phyloP scores from a whole-genome alignment of 2,888 invertebrate species.

The Athetis lepigone region DNA sequence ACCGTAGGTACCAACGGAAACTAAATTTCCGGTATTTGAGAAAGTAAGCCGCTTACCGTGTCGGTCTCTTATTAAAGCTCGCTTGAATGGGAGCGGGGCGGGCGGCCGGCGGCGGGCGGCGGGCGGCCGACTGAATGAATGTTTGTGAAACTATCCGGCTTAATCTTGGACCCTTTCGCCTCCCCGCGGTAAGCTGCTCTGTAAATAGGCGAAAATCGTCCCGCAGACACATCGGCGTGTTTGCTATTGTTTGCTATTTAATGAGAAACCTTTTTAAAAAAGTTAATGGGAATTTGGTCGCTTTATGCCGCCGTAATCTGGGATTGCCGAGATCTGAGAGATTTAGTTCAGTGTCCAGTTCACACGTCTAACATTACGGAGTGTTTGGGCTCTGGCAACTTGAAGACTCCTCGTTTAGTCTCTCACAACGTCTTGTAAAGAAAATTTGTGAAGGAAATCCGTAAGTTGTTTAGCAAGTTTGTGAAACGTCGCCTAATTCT shows the following conservation, averaged over 20 bases:
- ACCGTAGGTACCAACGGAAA: slow-evolving; percentile 64
- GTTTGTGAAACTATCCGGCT: slow-evolving; percentile 71
- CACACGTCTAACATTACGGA: slow-evolving; percentile 27
- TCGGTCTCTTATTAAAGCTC: slow-evolving; percentile 74
- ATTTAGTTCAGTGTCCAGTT: slow-evolving; percentile 19
- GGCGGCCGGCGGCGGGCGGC: slow-evolving; percentile 39
- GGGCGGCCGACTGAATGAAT: slow-evolving; percentile 73
- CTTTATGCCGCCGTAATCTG: slow-evolving; percentile 50
- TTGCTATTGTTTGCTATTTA: slow-evolving; percentile 63
- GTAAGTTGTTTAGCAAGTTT: slow-evolving; percentile 45
- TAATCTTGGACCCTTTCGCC: slow-evolving; percentile 68
- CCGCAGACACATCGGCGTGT: slow-evolving; percentile 54
- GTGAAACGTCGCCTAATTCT: slow-evolving; percentile 39
- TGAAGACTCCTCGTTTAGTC: slow-evolving; percentile 33
- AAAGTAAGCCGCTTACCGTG: slow-evolving; percentile 80
- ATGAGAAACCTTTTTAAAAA: slow-evolving; percentile 68
- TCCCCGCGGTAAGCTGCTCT: slow-evolving; percentile 65
- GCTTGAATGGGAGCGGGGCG: slow-evolving; percentile 70
- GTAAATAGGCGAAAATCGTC: slow-evolving; percentile 71
- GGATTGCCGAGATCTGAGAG: slow-evolving; percentile 43
- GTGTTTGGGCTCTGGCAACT: slow-evolving; percentile 22
- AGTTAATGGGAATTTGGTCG: slow-evolving; percentile 65
- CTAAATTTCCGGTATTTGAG: slow-evolving; percentile 76
- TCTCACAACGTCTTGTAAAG: slow-evolving; percentile 27
- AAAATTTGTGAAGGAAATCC: slow-evolving; percentile 41